phyloP scores from a whole-genome alignment of 2,888 invertebrate genomes.

The Drosophila monieri region DNA sequence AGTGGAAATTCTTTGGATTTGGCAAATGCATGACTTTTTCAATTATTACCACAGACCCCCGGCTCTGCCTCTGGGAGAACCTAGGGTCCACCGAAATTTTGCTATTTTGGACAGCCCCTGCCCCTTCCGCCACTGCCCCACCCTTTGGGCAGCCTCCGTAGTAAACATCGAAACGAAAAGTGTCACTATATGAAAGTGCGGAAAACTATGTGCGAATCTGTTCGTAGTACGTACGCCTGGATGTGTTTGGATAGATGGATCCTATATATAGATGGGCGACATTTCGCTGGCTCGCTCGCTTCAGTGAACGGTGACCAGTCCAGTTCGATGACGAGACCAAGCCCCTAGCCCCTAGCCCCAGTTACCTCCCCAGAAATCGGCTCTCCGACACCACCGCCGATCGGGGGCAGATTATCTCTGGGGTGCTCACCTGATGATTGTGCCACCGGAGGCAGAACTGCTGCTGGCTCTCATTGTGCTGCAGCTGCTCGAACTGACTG shows the following conservation, averaged over 20 bases:
- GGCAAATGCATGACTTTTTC: slow-evolving; percentile 78
- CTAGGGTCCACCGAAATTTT: slow-evolving; percentile 15
- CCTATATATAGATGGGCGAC: slow-evolving; percentile 75
- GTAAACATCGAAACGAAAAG: slow-evolving; percentile 62
- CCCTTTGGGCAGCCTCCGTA: slow-evolving; percentile 46
- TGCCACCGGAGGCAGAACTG: slow-evolving; percentile 95
- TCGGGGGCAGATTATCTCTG: neutral
- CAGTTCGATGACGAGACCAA: slow-evolving; percentile 54
- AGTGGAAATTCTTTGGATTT: slow-evolving; percentile 77
- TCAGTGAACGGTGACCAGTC: slow-evolving; percentile 71
- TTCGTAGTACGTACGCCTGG: slow-evolving; percentile 40
- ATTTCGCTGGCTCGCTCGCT: slow-evolving; percentile 55
- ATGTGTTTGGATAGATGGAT: slow-evolving; percentile 18
- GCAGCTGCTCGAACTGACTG: slow-evolving; percentile 57
- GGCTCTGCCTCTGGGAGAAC: slow-evolving; percentile 1
- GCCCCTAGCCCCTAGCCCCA: slow-evolving; percentile 38
- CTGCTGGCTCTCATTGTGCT: slow-evolving; percentile 84
- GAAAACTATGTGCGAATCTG: slow-evolving; percentile 73
- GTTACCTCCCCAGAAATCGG: slow-evolving; percentile 37
- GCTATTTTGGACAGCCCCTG: slow-evolving; percentile 72
- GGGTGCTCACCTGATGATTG: slow-evolving; percentile 88
- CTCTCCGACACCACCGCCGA: slow-evolving; percentile 14
- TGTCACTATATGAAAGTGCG: slow-evolving; percentile 74
- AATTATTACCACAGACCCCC: slow-evolving; percentile 65
- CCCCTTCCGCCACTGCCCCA: slow-evolving; percentile 26